Percentiles rank a stretch among this genome's conserved stretches.
phyloP scores from a whole-genome alignment of 2,888 invertebrate species.

The Chromoteleia sp. region DNA sequence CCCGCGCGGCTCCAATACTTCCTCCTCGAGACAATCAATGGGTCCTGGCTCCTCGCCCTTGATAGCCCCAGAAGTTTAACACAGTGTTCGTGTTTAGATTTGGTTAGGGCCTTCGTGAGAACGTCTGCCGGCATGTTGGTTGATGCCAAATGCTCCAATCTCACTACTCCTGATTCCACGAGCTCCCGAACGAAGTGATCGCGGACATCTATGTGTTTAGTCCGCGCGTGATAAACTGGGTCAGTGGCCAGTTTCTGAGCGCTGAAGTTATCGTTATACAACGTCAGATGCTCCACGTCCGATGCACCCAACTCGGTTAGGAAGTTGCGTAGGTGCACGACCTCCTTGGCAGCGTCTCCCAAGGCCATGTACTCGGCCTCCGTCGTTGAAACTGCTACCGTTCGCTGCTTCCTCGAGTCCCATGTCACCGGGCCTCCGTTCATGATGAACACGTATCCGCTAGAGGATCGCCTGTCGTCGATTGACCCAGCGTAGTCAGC shows the following conservation, averaged over 20 bases:
- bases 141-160: no score
- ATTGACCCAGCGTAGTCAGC: neutral
- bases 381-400: neutral
- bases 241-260: neutral
- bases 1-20: no score
- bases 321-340: neutral
- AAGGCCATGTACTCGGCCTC: slow-evolving; percentile 5
- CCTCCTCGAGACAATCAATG: no score
- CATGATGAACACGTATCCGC: neutral
- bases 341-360: neutral
- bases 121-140: no score
- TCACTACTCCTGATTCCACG: neutral
- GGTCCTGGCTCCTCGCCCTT: no score
- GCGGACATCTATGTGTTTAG: neutral
- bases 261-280: slow-evolving; percentile 2
- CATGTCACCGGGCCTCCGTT: neutral
- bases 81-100: no score
- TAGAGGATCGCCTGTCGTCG: neutral
- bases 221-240: neutral
- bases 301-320: neutral
- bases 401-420: slow-evolving; percentile 4
- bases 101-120: no score
- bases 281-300: neutral
- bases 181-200: neutral
- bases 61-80: no score